phyloP scores from a whole-genome alignment of 2,113 vertebrate species.

The Lepus timidus region DNA sequence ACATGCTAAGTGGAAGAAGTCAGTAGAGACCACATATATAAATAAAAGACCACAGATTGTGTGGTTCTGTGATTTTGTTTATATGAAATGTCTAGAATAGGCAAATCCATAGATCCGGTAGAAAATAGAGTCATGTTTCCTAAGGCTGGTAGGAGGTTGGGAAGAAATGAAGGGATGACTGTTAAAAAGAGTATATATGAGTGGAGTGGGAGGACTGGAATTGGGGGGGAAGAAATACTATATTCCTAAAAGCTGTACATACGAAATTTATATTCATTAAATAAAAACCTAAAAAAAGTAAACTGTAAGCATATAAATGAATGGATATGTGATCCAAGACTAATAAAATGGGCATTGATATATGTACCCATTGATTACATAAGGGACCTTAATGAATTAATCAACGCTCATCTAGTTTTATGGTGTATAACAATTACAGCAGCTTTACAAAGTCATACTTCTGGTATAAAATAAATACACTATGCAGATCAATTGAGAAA shows the following conservation, averaged over 20 bases:
- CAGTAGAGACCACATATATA: not conserved
- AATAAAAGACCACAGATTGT: not conserved
- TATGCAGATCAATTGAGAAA: constrained; percentile 19
- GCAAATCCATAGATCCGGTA: not conserved
- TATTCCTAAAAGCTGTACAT: too few species aligned
- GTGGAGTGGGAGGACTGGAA: too few species aligned
- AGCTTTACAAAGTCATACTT: not conserved
- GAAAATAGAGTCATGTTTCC: not conserved
- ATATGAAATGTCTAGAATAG: not conserved
- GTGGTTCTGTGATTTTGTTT: not conserved
- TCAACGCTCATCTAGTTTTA: constrained; percentile 34
- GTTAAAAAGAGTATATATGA: not conserved
- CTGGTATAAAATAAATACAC: not conserved
- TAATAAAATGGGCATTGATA: constrained; percentile 7
- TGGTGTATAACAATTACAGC: not conserved
- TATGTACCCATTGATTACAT: not conserved
- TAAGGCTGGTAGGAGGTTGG: not conserved
- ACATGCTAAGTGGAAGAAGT: not conserved
- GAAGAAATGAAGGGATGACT: not conserved
- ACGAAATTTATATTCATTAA: too few species aligned
- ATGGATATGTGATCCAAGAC: not conserved
- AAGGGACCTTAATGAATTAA: constrained; percentile 10
- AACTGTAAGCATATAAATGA: not conserved
- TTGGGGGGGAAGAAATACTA: too few species aligned
- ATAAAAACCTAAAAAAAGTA: not conserved